Base-by-base conservation (phyloP, 2,888 invertebrate genomes). In the Tanytarsus gracilentus region DNA sequence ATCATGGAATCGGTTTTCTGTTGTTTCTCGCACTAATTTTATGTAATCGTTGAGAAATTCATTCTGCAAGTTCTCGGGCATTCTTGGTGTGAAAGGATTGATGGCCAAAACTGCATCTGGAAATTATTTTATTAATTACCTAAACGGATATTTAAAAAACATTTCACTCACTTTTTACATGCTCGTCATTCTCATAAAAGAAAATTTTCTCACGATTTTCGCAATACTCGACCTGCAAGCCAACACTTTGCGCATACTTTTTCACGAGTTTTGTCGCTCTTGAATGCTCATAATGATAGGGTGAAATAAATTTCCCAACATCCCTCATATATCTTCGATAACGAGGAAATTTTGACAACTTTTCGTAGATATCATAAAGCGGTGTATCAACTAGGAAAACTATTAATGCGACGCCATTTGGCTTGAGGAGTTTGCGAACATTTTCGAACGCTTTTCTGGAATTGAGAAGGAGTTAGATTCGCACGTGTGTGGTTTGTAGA, bases 251-350 rank as follows among this genome's bases (percentile, higher is more conserved):
- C 61, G 86, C 71, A 3, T 81, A 68, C 62, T 77, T 73, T 18
- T 75, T 74, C 21, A 84, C 73, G 61, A 78, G 76, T 9, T 76
- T 0, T 84, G 81, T 66, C 82, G 75, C 62, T 76, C 67, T 55
- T 78, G n/a, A n/a, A n/a, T n/a, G n/a, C n/a, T n/a, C 79, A 52
- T 81, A 73, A 63, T 87, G 84, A 65, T 85, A 83, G 0, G 83
- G 82, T 0, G 86, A 83, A 14, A 87, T 77, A 68, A 77, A 86
- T 61, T 79, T 77, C 60, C 79, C 75, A 2, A 81, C 79, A 66
- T 86, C 82, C 67, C 77, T 72, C 76, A 86, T 82, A 69, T 84
- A 87, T 2, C 69, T 65, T 23, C 74, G 70, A 83, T 87, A 89
- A 66, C 77, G 77, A 1, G 74, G 70, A 56, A 75, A 74, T 55